Percentiles rank a stretch among this genome's conserved stretches.
These are phyloP conservation scores for Chauna torquata DNA, from an alignment of 2,113 vertebrate genomes.

Conservation along the genomic window DNA sequence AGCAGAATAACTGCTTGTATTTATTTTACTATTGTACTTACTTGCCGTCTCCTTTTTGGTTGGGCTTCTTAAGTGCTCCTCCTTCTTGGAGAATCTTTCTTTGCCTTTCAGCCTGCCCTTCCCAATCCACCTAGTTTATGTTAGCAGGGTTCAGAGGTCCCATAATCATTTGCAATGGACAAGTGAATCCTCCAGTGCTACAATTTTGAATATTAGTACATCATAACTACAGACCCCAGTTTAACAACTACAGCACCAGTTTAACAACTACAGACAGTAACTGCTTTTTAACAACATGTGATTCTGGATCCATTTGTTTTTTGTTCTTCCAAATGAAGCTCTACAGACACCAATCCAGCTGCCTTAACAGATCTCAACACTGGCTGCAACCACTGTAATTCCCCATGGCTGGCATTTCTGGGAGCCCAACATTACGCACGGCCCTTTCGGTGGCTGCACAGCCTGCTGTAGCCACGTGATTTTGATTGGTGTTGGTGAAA, in stretches of 20 bases:
- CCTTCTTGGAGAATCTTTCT: not conserved
- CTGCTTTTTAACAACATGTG: not conserved
- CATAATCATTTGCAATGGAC: accelerated
- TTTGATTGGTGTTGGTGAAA: not conserved
- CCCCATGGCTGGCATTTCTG: accelerated
- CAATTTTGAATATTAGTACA: not conserved
- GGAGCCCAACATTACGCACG: not conserved
- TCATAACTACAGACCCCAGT: not conserved
- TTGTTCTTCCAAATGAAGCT: not conserved
- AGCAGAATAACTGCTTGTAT: not conserved
- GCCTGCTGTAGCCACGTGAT: not conserved
- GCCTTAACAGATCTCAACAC: not conserved
- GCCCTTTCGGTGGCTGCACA: not conserved
- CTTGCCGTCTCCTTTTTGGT: not conserved
- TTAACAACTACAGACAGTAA: not conserved
- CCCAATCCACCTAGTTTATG: not conserved
- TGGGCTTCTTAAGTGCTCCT: not conserved
- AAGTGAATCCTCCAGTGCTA: accelerated
- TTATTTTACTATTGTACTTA: not conserved
- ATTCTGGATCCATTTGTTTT: not conserved
- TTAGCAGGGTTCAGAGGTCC: not conserved
- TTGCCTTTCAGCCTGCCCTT: not conserved
- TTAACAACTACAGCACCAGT: not conserved
- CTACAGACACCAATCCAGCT: not conserved
- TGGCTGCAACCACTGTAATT: not conserved